Evolutionary conservation across 2,797 vertebrate species (phyloP), one percentile per base, ranked within the genome.

Genomic region (Scolopax bukidnonensis): DNA sequence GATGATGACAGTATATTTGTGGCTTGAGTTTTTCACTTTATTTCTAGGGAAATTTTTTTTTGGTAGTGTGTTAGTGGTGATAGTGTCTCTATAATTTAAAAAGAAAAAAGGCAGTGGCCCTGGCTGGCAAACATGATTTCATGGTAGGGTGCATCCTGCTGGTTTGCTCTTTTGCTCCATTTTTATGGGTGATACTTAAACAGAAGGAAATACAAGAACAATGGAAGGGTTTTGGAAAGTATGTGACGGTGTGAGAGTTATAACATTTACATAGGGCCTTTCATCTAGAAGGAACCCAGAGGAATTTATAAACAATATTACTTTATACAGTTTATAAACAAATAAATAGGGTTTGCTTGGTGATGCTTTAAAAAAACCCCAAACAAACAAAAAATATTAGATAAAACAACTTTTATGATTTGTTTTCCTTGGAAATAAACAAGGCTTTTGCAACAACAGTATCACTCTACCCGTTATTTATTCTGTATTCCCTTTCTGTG

Each of bases 401-500:
- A 93, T 95, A 84, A 96, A 97, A 90, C 89, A 95, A 81, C 74
- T 89, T 93, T 14, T 21, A 70, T 74, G 77, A 83, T 80, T 94
- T 97, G 96, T 97, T 97, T 95, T 71, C 59, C 50, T 96, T 96
- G 82, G 57, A 83, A 83, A 87, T 96, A 97, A 97, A 97, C 96
- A 97, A 38, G 50, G 59, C n/a, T 86, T 76, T 86, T 87, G 84
- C 93, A 95, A 32, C 75, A 89, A 5, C 61, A 84, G 25, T 51
- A 59, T 94, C 86, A 65, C 67, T 61, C 51, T 84, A 15, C 53
- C 78, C n/a, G 0, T 84, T 94, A 92, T 94, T 97, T 95, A 81
- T 68, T 85, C 85, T 73, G 45, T 27, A 27, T 95, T 87, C 59
- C 68, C 59, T 53, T 53, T 59, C 75, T 70, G 6, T 68, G 69